Percentiles rank a stretch among this genome's conserved stretches.
Evolutionary conservation across 2,888 invertebrate genomes (phyloP).

Genomic region (Penaeus monodon): DNA sequence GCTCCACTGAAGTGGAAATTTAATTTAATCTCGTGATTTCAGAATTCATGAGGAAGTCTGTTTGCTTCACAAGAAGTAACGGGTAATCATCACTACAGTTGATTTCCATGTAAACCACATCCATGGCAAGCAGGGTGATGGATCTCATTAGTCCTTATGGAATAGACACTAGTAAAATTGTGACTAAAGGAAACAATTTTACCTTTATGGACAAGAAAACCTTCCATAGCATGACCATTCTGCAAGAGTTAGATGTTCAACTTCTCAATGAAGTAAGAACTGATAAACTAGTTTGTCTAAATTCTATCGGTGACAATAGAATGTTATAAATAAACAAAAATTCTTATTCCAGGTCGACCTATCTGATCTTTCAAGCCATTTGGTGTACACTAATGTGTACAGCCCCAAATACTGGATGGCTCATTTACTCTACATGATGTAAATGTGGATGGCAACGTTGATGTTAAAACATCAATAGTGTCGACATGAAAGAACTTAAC

Average conservation of each 20-base stretch:
- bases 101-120: neutral
- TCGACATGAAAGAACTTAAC: neutral
- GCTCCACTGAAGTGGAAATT: neutral
- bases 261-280: constrained; percentile 18
- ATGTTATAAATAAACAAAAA: too few species aligned
- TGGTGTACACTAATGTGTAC: neutral
- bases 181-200: neutral
- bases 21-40: neutral
- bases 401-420: neutral
- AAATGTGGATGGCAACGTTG: neutral
- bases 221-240: neutral
- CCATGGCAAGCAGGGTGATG: neutral
- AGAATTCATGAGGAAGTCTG: constrained; percentile 8
- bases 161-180: constrained; percentile 9
- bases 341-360: neutral
- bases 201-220: constrained; percentile 26
- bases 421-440: neutral
- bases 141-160: neutral
- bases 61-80: neutral
- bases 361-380: neutral
- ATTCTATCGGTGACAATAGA: accelerated
- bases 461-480: neutral
- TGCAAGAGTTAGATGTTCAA: neutral
- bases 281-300: too few species aligned
- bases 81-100: constrained; percentile 19